These are phyloP conservation scores for Bryconaethiops microstoma DNA, from an alignment of 2,797 vertebrate species.

Conservation along the genomic window DNA sequence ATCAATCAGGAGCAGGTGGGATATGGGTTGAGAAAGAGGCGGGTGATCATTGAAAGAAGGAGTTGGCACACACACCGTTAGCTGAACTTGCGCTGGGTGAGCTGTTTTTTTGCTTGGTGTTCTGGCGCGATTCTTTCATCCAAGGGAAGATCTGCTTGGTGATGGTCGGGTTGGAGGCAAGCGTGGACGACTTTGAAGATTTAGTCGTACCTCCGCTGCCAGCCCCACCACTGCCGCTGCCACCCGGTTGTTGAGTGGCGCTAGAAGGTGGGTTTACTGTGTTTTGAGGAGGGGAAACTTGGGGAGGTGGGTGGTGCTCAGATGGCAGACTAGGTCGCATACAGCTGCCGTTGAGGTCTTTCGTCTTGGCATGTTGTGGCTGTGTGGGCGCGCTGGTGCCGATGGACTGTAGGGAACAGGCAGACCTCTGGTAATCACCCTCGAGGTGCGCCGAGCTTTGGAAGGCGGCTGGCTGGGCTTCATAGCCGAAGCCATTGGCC, in stretches of 20 bases:
- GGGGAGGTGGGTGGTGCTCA: constrained; percentile 85
- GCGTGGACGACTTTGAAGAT: constrained; percentile 81
- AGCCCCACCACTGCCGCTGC: constrained; percentile 59
- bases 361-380: constrained; percentile 86
- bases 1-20: constrained; percentile 36
- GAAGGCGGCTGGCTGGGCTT: constrained; percentile 86
- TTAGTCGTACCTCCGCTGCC: constrained; percentile 68
- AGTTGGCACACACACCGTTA: constrained; percentile 72
- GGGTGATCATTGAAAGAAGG: constrained; percentile 36
- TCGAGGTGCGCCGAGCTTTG: constrained; percentile 86
- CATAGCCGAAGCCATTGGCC: constrained; percentile 91
- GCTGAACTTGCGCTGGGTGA: constrained; percentile 91
- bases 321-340: constrained; percentile 86
- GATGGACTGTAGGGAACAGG: constrained; percentile 93
- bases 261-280: constrained; percentile 76
- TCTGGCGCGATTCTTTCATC: constrained; percentile 98
- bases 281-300: constrained; percentile 82
- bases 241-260: constrained; percentile 78
- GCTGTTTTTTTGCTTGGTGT: constrained; percentile 95
- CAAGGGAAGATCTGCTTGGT: constrained; percentile 98
- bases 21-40: constrained; percentile 34
- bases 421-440: constrained; percentile 90
- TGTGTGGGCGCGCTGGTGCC: constrained; percentile 77
- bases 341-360: constrained; percentile 95
- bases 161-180: constrained; percentile 83